Base-by-base conservation (phyloP, 2,888 invertebrate species). In the Drosophila longiperda region DNA sequence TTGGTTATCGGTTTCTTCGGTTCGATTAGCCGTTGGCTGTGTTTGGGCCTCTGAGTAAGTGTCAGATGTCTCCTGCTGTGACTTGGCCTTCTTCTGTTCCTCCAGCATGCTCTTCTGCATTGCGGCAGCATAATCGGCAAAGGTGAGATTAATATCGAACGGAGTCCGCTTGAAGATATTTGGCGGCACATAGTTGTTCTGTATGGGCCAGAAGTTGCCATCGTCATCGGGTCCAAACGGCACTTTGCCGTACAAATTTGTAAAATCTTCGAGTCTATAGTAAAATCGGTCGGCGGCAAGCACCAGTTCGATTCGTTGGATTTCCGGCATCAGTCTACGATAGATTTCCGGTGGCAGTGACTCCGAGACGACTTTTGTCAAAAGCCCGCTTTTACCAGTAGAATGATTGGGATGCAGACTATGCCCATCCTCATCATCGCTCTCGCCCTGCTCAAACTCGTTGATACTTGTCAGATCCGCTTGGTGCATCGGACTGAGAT, bases 141-240 rank as follows among this genome's bases (percentile, higher is more conserved):
- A 92, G 2, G 91, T 92, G 45, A 92, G 68, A 68, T 92, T 92
- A 0, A 92, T 91, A 73, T 92, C 92, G 48, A 81, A 92, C 1
- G 78, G 80, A 0, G 90, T 82, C n/a, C 90, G 89, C 26, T 75
- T 66, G 66, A 91, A 92, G 23, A 91, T 82, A 11, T 83, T 75
- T 2, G 83, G 50, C 4, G 92, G 92, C 4, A 82, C 75, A 62
- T 89, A 91, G 26, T 90, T 91, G 42, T 89, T 86, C 63, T 82
- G 81, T 20, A 91, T 78, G 49, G 92, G 92, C 92, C 92, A 92
- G 63, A 82, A 80, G 7, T 75, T 52, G 4, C 88, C 73, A 5
- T 91, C 90, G 42, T 91, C 91, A 58, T 91, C 91, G 9, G 73
- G 74, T 3, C 61, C 26, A 2, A 66, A 67, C 0, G 90, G 89